Conservation (phyloP, 1,140 invertebrate species). For the Elymnias hypermnestra region DNA sequence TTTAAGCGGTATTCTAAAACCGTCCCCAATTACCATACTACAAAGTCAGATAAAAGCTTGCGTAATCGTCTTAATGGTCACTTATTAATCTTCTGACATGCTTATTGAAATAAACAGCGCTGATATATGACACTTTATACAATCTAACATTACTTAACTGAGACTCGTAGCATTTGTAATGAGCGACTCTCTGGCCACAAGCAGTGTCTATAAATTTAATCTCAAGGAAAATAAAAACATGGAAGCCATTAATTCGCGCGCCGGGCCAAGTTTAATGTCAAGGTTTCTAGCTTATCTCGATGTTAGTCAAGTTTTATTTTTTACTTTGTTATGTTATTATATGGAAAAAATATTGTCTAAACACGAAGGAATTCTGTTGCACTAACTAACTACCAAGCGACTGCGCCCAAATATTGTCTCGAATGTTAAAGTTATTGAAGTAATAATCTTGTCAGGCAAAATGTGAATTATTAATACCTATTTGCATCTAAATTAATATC, state of each 20-base stretch:
- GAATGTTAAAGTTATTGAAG: conserved; percentile 3
- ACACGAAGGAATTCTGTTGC: conserved; percentile 19
- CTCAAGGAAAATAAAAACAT: conserved; percentile 75
- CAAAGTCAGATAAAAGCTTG: conserved; percentile 9
- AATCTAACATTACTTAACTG: conserved; percentile 65
- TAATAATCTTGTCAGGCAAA: conserved; percentile 6
- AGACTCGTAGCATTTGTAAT: conserved; percentile 63
- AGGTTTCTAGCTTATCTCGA: conserved; percentile 72
- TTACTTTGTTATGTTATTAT: conserved; percentile 60
- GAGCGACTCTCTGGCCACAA: conserved; percentile 59
- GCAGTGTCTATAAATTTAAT: conserved; percentile 72
- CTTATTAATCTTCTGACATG: conserved; percentile 51
- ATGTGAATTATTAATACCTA: neutral
- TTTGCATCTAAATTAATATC: conserved; percentile 6
- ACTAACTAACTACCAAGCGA: conserved; percentile 2
- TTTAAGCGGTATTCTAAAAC: conserved; percentile 1
- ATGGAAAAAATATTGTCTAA: conserved; percentile 42
- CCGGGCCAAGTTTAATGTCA: conserved; percentile 74
- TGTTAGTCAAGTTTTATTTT: conserved; percentile 70
- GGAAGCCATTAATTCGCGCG: conserved; percentile 74
- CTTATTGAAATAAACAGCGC: conserved; percentile 52
- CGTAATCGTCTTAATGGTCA: conserved; percentile 16
- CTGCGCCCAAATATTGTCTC: neutral
- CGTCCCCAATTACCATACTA: conserved; percentile 9
- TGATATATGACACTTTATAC: conserved; percentile 71